A percentile compares a stretch with the other conserved stretches of the same genome.
Evolutionary conservation across 2,113 vertebrate species (phyloP).

Genomic region (Hydrochoerus hydrochaeris): DNA sequence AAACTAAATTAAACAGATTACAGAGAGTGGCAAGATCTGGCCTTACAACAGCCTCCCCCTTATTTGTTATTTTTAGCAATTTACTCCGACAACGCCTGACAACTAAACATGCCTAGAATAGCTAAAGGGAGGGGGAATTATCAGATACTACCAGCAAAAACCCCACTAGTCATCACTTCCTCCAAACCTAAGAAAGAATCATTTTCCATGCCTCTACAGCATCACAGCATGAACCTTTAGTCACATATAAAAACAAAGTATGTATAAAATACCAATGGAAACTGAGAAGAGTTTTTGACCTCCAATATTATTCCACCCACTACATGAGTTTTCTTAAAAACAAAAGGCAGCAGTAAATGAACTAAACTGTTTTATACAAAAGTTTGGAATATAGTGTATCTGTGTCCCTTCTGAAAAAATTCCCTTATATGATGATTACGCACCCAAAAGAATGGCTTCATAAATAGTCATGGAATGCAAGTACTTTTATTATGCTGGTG

Average conservation of each 20-base stretch:
- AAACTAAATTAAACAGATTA: constrained; percentile 84
- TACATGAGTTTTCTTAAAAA: constrained; percentile 86
- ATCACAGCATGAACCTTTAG: constrained; percentile 83
- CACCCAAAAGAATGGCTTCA: constrained; percentile 46
- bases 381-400: constrained; percentile 20
- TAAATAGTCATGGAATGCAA: constrained; percentile 30
- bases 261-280: constrained; percentile 82
- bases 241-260: constrained; percentile 84
- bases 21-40: constrained; percentile 79
- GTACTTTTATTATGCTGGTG: constrained; percentile 46
- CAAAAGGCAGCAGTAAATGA: constrained; percentile 86
- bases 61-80: constrained; percentile 90
- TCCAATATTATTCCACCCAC: constrained; percentile 83
- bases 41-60: constrained; percentile 82
- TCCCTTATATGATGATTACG: constrained; percentile 44
- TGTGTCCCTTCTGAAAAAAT: constrained; percentile 50
- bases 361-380: constrained; percentile 76
- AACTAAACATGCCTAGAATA: constrained; percentile 88
- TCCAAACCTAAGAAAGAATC: constrained; percentile 84
- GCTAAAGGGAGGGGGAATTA: constrained; percentile 84
- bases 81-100: constrained; percentile 88
- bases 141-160: constrained; percentile 86
- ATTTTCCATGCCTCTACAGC: constrained; percentile 87
- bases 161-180: constrained; percentile 84
- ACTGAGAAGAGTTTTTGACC: constrained; percentile 86